Conservation (phyloP, 1,140 invertebrate species). For the Euwallacea fornicatus region DNA sequence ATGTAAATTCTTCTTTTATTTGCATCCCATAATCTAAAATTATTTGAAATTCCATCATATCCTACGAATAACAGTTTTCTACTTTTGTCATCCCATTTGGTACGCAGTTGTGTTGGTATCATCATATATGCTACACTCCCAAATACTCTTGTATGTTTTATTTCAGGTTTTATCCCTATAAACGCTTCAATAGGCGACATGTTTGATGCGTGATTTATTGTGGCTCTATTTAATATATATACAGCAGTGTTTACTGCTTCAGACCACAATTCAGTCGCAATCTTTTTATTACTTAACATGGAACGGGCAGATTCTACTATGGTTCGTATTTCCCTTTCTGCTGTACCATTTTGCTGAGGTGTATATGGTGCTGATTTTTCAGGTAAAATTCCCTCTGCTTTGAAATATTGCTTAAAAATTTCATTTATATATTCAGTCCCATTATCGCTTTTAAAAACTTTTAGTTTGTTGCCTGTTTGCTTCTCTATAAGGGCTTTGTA, state of each 20-base stretch:
- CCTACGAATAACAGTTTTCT: too few relatives aligned
- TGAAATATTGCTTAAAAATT: slow-evolving; percentile 36
- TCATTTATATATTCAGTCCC: slow-evolving; percentile 50
- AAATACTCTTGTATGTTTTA: slow-evolving; percentile 52
- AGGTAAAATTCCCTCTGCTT: too few relatives aligned
- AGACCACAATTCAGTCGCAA: slow-evolving; percentile 50
- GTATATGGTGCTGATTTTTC: slow-evolving; percentile 43
- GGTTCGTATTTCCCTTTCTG: slow-evolving; percentile 52
- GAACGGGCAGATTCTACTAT: slow-evolving; percentile 48
- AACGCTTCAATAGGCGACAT: slow-evolving; percentile 4
- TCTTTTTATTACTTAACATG: slow-evolving; percentile 46
- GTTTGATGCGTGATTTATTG: neutral
- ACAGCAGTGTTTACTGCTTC: slow-evolving; percentile 53
- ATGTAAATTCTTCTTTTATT: too few relatives aligned
- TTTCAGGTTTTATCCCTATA: slow-evolving; percentile 53
- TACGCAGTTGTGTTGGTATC: too few relatives aligned
- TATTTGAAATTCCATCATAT: too few relatives aligned
- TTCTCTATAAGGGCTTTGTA: slow-evolving; percentile 47
- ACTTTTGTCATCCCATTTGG: too few relatives aligned
- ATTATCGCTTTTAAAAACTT: slow-evolving; percentile 49
- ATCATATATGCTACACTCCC: too few relatives aligned
- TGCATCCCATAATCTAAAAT: too few relatives aligned
- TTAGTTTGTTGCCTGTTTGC: slow-evolving; percentile 46
- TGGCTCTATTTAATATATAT: slow-evolving; percentile 53
- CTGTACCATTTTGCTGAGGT: slow-evolving; percentile 52